Conservation (phyloP, 1,140 invertebrate species). For the Euschistus heros region DNA sequence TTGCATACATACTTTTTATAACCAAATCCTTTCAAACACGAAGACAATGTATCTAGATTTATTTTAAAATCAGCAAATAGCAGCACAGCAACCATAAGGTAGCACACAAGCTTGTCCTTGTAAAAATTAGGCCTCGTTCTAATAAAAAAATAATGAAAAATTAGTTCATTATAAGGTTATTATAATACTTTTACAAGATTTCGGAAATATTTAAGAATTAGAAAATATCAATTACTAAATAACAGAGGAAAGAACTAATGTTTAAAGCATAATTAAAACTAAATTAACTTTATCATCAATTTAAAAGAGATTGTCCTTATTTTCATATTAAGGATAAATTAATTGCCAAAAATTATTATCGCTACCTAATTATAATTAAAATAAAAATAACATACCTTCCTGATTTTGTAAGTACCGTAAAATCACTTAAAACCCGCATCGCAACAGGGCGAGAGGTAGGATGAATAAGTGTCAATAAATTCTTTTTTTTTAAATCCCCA, state of each 20-base stretch:
- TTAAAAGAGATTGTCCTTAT: background rate
- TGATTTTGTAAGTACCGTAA: background rate
- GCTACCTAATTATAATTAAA: background rate
- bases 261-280: background rate
- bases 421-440: background rate
- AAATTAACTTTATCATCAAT: background rate
- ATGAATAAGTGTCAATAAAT: background rate
- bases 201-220: background rate
- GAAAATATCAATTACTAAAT: background rate
- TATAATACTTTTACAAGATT: background rate
- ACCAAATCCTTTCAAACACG: background rate
- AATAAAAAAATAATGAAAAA: background rate
- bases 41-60: background rate
- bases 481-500: background rate
- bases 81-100: background rate
- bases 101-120: conserved; percentile 12
- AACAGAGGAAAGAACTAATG: background rate
- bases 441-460: background rate
- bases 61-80: background rate
- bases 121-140: background rate
- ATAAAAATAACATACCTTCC: background rate
- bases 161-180: background rate
- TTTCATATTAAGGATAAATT: background rate
- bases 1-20: background rate
- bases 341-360: background rate